phyloP scores from a whole-genome alignment of 2,113 vertebrate species.

The Paracanthobrama guichenoti region DNA sequence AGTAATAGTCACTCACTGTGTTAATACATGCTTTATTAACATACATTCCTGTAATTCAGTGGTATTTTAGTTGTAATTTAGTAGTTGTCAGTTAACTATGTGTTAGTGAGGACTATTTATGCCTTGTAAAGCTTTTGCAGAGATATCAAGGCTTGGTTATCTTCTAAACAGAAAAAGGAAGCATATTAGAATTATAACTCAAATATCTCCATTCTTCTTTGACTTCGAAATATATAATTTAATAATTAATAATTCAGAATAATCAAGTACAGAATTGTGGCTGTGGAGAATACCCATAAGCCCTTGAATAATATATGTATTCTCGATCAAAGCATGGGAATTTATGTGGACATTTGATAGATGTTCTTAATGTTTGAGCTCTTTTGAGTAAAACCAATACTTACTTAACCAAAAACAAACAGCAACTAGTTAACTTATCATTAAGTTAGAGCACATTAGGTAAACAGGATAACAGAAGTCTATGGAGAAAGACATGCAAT shows the following conservation, averaged over 20 bases:
- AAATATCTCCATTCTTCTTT: neutral
- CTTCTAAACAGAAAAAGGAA: too few relatives aligned
- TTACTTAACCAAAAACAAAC: neutral
- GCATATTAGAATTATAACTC: neutral
- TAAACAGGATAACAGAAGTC: neutral
- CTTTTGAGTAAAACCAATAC: neutral
- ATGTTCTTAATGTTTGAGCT: neutral
- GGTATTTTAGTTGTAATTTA: too few relatives aligned
- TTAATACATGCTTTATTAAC: too few relatives aligned
- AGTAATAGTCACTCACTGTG: too few relatives aligned
- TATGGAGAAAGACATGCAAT: neutral
- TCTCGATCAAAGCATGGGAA: neutral
- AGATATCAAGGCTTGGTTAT: too few relatives aligned
- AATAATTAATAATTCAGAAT: neutral
- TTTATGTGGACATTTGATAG: neutral
- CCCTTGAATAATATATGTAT: neutral
- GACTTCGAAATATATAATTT: neutral
- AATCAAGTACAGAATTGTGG: neutral
- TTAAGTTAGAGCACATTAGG: neutral
- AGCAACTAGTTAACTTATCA: neutral
- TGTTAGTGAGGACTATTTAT: too few relatives aligned
- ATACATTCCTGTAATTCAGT: too few relatives aligned
- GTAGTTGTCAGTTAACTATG: too few relatives aligned
- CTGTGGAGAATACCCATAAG: neutral
- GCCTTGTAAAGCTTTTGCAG: too few relatives aligned